Base-by-base conservation (phyloP, 2,113 vertebrate species). In the Sebastes schlegelii region DNA sequence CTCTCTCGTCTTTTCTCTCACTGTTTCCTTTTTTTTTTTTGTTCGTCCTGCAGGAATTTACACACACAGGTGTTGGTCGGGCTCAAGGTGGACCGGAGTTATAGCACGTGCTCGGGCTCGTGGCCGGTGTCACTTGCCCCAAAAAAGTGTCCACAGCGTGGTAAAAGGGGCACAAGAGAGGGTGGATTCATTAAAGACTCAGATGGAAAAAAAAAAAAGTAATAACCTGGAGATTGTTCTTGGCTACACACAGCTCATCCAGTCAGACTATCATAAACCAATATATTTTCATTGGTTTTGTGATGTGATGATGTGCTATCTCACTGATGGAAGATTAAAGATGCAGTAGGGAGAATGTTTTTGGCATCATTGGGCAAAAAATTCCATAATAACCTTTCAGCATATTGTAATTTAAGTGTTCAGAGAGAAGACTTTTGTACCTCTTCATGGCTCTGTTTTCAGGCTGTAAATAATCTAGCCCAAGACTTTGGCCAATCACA, bases 71-170 rank as follows among this genome's bases (percentile, higher is more conserved):
- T 94, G 94, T 93, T 91, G 95, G 92, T 64, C 93, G 93, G 95
- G 92, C 95, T 90, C 23, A 68, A 62, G n/a, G 89, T 85, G 81
- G 83, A 87, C 93, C 93, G 92, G 90, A 93, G 95, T 95, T 92
- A 92, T 61, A 26, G 95, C 95, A 96, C 95, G 96, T 96, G 96
- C 94, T 96, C 95, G 95, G 95, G 93, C 94, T 75, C 76, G 93
- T 95, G 95, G 96, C 95, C 95, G 94, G 95, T 95, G 95, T 93
- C 93, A 95, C 94, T 93, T 94, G 95, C 86, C 89, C 83, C 16
- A 45, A 52, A 23, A 57, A 61, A 77, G 57, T 75, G 61, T 5
- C 8, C 48, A 12, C 46, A 1, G 46, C 46, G 79, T 51, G 66
- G 71, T 57, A 21, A 23, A 63, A 78, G 17, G 82, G 12, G 16